Evolutionary conservation across 2,888 invertebrate species (phyloP), one percentile per base, ranked within the genome.

Genomic region (Gisinianus flammeolus): DNA sequence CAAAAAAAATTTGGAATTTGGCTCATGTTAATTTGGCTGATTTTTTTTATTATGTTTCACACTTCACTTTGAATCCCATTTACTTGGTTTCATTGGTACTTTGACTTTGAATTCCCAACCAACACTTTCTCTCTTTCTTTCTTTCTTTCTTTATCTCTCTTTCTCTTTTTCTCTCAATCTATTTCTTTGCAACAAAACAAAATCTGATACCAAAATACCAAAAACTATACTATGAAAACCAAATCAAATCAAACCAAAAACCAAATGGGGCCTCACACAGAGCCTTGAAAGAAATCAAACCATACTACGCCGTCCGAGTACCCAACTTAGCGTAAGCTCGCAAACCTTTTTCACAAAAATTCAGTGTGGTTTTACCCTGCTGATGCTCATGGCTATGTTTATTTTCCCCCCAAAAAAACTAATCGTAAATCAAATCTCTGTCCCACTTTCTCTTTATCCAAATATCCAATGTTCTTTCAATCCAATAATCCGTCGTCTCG

Each of bases 321-420:
- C 81, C 82, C 77, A 83, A 80, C 80, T 81, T 82, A 78, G 83
- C 83, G 85, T 83, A 85, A 84, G 83, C 81, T 76, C 28, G 33
- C 19, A 56, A 71, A 71, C 16, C 28, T 71, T 56, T 67, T 62
- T 68, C 19, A 33, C 31, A 58, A 54, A 58, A 72, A 73, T 73
- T 35, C 30, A 62, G 73, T 73, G 73, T 62, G 44, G 64, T 58
- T 26, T 58, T 54, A 30, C 68, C 68, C 44, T 68, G 68, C 68
- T 44, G 44, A 44, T 44, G 44, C 44, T 44, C 12, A 44, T 44
- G 44, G 44, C 44, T 44, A 44, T 44, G 16, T 19, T 44, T 44
- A 19, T 44, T 44, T 44, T 44, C 19, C 44, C 19, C 12, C 12
- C 5, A 35, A 35, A 12, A 35, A 44, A 44, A 44, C 44, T 44